Percentiles rank a stretch among this genome's conserved stretches.
These are phyloP conservation scores for Beris morrisii DNA, from an alignment of 2,888 invertebrate genomes.

Conservation along the genomic window DNA sequence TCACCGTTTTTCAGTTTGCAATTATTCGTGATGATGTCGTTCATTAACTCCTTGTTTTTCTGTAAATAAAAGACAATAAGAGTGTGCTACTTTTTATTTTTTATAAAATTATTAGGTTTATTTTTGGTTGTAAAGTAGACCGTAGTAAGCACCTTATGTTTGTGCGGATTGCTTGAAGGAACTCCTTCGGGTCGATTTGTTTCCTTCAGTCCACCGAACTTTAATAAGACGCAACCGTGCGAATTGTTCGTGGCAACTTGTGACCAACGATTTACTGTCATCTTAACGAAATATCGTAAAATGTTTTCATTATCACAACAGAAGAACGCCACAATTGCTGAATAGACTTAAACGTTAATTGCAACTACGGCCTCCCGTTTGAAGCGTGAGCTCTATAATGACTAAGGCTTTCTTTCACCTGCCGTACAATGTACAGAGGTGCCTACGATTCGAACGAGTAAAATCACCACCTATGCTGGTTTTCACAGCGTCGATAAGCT, in stretches of 20 bases:
- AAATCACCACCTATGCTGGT: no score
- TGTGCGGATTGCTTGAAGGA: not conserved
- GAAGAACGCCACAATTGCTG: constrained; percentile 19
- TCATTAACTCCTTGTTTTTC: constrained; percentile 78
- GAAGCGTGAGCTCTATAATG: no score
- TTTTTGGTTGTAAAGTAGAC: not conserved
- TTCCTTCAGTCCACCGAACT: constrained; percentile 40
- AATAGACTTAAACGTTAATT: no score
- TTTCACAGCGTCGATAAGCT: no score
- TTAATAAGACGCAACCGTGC: constrained; percentile 47
- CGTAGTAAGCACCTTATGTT: not conserved
- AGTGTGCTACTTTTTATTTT: constrained; percentile 18
- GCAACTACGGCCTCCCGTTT: no score
- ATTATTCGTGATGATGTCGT: constrained; percentile 67
- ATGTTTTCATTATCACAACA: constrained; percentile 22
- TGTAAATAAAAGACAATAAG: constrained; percentile 57
- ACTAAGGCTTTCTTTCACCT: no score
- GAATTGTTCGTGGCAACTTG: constrained; percentile 49
- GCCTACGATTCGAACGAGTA: no score
- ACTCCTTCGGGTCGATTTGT: constrained; percentile 6
- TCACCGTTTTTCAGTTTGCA: constrained; percentile 69
- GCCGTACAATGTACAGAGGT: no score
- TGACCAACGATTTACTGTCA: constrained; percentile 46
- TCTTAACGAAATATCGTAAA: constrained; percentile 29
- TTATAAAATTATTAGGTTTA: constrained; percentile 2